A percentile compares a stretch with the other conserved stretches of the same genome.
Evolutionary conservation across 2,797 vertebrate species (phyloP).

Genomic region (Cyprinella venusta): DNA sequence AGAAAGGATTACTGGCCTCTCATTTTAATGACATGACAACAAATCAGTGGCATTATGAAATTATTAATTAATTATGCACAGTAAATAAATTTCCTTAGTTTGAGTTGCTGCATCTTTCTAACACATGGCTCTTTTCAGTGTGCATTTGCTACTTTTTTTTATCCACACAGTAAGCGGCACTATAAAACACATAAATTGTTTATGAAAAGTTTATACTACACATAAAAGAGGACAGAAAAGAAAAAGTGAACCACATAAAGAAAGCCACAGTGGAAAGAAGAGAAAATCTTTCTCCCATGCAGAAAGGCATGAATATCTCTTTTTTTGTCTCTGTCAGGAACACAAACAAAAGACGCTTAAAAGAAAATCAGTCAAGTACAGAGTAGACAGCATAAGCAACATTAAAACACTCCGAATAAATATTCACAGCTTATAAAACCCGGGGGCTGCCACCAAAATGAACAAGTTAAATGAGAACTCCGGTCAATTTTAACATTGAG

Average conservation of each 20-base stretch:
- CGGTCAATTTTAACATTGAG: too few relatives aligned
- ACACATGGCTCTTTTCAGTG: background rate
- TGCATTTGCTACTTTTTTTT: slow-evolving; percentile 1
- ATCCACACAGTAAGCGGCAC: background rate
- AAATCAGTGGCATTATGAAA: background rate
- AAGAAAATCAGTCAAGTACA: background rate
- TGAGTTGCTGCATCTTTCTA: background rate
- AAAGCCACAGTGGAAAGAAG: background rate
- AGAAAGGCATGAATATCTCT: slow-evolving; percentile 15
- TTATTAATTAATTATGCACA: background rate
- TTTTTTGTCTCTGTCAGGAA: background rate
- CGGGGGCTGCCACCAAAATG: background rate
- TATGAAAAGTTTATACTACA: slow-evolving; percentile 4
- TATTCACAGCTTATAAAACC: background rate
- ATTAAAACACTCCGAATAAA: background rate
- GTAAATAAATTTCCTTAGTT: background rate
- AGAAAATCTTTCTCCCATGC: background rate
- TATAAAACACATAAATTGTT: slow-evolving; percentile 14
- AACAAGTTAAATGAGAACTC: background rate
- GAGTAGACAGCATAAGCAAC: slow-evolving; percentile 13
- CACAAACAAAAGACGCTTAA: background rate
- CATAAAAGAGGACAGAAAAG: slow-evolving; percentile 4
- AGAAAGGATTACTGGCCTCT: background rate
- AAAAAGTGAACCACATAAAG: slow-evolving; percentile 19
- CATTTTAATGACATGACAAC: background rate